Evolutionary conservation across 1,140 invertebrate species (phyloP).

Genomic region (Grapholita molesta): DNA sequence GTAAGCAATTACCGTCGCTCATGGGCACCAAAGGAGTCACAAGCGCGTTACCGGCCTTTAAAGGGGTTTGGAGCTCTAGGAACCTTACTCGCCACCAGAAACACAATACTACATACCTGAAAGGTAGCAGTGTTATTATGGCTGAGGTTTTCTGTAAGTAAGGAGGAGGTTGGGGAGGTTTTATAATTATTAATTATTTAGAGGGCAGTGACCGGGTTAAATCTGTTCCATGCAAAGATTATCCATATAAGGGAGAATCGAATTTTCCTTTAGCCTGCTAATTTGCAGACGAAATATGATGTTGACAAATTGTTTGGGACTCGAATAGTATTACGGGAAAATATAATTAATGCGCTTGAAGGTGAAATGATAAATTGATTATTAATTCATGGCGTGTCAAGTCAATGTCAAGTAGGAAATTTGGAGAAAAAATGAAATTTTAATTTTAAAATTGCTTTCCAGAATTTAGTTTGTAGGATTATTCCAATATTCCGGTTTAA

Average conservation of each 20-base stretch:
- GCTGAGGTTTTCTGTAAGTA: too few species aligned
- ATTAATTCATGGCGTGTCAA: not conserved
- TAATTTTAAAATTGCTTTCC: too few species aligned
- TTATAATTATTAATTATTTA: not conserved
- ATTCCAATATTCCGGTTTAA: too few species aligned
- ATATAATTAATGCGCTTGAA: not conserved
- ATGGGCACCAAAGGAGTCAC: too few species aligned
- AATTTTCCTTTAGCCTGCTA: not conserved
- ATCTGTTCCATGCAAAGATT: not conserved
- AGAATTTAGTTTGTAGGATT: too few species aligned
- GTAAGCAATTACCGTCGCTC: too few species aligned
- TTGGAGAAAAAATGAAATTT: not conserved
- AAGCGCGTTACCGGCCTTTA: too few species aligned
- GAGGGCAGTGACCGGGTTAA: not conserved
- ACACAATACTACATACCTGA: not conserved
- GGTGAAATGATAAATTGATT: too few species aligned
- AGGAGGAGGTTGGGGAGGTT: too few species aligned
- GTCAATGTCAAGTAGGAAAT: not conserved
- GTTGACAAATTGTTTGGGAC: not conserved
- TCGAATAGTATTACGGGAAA: not conserved
- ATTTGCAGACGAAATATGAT: not conserved
- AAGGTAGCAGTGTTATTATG: too few species aligned
- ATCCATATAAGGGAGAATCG: not conserved
- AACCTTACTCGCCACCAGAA: too few species aligned
- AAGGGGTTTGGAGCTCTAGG: too few species aligned